phyloP scores from a whole-genome alignment of 2,888 invertebrate species.

The Hypomecis punctinalis region DNA sequence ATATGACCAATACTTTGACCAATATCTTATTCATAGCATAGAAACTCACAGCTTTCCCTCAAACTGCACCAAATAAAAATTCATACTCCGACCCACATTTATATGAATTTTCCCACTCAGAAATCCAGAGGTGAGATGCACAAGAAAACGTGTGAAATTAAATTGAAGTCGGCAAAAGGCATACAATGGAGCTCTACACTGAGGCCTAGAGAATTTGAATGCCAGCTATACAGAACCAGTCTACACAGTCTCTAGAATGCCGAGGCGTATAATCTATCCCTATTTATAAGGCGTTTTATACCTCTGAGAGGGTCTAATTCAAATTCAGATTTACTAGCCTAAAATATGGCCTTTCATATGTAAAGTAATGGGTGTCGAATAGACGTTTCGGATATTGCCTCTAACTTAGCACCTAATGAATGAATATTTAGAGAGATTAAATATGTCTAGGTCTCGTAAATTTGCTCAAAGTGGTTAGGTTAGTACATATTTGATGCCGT shows the following conservation, averaged over 20 bases:
- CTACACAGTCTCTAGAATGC: conserved; percentile 67
- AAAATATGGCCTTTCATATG: conserved; percentile 55
- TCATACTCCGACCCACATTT: conserved; percentile 34
- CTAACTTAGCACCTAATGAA: conserved; percentile 11
- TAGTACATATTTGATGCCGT: neutral
- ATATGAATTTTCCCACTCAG: conserved; percentile 47
- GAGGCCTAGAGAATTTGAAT: conserved; percentile 63
- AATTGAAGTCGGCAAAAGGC: conserved; percentile 72
- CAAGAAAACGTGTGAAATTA: conserved; percentile 68
- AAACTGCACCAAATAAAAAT: conserved; percentile 8
- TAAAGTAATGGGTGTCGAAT: conserved; percentile 42
- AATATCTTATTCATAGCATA: conserved; percentile 7
- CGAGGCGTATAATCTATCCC: conserved; percentile 63
- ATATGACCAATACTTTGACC: too few relatives aligned
- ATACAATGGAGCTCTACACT: conserved; percentile 62
- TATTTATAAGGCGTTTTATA: conserved; percentile 64
- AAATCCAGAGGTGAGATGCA: conserved; percentile 46
- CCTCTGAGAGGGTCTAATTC: conserved; percentile 58
- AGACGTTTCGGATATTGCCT: conserved; percentile 26
- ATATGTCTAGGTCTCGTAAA: conserved; percentile 6
- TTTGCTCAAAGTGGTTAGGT: conserved; percentile 3
- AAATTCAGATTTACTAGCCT: conserved; percentile 64
- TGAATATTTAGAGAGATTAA: conserved; percentile 12
- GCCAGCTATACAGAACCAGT: conserved; percentile 39
- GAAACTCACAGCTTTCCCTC: conserved; percentile 11